A percentile compares a stretch with the other conserved stretches of the same genome.
Evolutionary conservation across 2,113 vertebrate species (phyloP).

Genomic region (Merops nubicus): DNA sequence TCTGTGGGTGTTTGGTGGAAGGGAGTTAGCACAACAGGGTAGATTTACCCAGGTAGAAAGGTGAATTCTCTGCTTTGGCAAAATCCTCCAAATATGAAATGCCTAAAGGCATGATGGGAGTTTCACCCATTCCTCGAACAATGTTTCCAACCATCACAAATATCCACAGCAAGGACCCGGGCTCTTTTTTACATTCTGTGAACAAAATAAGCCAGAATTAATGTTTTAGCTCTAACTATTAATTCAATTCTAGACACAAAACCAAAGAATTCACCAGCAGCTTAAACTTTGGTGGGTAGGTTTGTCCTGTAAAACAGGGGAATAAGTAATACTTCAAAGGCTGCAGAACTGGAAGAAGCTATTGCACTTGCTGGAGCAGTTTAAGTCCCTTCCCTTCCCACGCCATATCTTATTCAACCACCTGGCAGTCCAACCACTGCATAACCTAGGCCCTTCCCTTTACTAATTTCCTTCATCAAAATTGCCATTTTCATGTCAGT

Average conservation of each 20-base stretch:
- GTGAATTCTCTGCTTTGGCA: conserved; percentile 88
- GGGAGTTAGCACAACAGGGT: neutral
- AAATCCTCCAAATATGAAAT: conserved; percentile 93
- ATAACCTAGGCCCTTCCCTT: neutral
- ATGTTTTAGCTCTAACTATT: neutral
- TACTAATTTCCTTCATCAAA: neutral
- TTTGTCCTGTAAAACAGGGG: neutral
- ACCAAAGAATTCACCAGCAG: neutral
- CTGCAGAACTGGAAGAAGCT: neutral
- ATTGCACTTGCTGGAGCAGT: neutral
- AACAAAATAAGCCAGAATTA: neutral
- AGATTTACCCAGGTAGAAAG: conserved; percentile 89
- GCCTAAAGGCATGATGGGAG: conserved; percentile 88
- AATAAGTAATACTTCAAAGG: neutral
- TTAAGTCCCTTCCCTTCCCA: neutral
- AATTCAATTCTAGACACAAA: neutral
- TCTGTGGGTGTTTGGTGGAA: neutral
- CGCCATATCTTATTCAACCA: neutral
- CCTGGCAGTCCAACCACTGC: neutral
- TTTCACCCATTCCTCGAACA: conserved; percentile 90
- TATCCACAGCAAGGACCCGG: conserved; percentile 87
- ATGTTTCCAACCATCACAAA: conserved; percentile 89
- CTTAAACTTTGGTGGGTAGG: neutral
- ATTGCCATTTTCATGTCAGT: neutral
- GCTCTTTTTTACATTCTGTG: conserved; percentile 82